Conservation (phyloP, 1,140 invertebrate species). For the Aphaenogaster floridana region DNA sequence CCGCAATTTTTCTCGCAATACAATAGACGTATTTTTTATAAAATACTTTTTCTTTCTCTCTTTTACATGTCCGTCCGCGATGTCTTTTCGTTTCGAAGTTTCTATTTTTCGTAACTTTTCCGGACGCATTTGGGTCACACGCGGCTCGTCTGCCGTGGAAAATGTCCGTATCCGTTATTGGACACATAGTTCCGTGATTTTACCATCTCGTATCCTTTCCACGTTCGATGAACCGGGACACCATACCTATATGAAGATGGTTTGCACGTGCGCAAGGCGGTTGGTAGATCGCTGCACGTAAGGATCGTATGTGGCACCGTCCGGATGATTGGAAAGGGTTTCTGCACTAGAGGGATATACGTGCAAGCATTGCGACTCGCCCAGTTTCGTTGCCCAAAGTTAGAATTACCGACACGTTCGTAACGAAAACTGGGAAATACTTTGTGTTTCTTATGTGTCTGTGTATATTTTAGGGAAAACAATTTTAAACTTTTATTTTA, state of each 20-base stretch:
- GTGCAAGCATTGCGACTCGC: slow-evolving; percentile 52
- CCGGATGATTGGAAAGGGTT: slow-evolving; percentile 62
- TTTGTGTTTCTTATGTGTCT: slow-evolving; percentile 45
- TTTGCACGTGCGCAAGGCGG: slow-evolving; percentile 54
- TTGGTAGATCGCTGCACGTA: slow-evolving; percentile 55
- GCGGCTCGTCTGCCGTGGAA: background rate
- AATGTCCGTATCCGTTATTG: slow-evolving; percentile 47
- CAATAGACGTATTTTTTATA: background rate
- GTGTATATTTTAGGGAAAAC: slow-evolving; percentile 15
- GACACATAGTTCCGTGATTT: slow-evolving; percentile 49
- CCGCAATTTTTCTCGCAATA: background rate
- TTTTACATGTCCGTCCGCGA: background rate
- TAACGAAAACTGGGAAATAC: slow-evolving; percentile 35
- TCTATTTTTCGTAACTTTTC: slow-evolving; percentile 31
- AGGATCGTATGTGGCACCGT: slow-evolving; percentile 49
- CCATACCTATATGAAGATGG: background rate
- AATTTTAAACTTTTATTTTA: slow-evolving; percentile 25
- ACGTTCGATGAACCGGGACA: slow-evolving; percentile 51
- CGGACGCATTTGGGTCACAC: slow-evolving; percentile 19
- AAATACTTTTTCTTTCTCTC: background rate
- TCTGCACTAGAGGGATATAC: slow-evolving; percentile 42
- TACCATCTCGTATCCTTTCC: slow-evolving; percentile 44
- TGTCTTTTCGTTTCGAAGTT: slow-evolving; percentile 1
- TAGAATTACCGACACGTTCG: slow-evolving; percentile 14
- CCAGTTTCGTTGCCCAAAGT: slow-evolving; percentile 38